phyloP scores from a whole-genome alignment of 2,888 invertebrate species.

The Scaptomyza polygonia region DNA sequence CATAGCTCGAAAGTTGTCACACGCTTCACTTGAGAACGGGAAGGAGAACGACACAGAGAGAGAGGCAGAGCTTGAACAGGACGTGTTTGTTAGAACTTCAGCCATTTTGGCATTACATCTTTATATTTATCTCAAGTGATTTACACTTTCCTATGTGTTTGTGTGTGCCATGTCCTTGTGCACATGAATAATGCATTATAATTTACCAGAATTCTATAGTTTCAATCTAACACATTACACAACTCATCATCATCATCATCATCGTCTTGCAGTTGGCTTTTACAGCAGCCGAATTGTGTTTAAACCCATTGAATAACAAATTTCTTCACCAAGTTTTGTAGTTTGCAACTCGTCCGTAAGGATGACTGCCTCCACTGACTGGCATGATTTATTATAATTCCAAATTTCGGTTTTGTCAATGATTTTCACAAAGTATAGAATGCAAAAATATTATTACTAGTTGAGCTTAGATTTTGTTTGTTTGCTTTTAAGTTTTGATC shows the following conservation, averaged over 20 bases:
- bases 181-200: conserved; percentile 53
- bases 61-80: conserved; percentile 3
- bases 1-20: conserved; percentile 3
- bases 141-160: conserved; percentile 32
- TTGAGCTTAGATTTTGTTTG: background rate
- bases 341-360: too few species aligned
- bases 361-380: background rate
- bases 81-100: conserved; percentile 11
- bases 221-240: conserved; percentile 16
- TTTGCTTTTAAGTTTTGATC: background rate
- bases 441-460: conserved; percentile 13
- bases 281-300: conserved; percentile 16
- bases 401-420: conserved; percentile 26
- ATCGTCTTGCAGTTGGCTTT: conserved; percentile 20
- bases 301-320: conserved; percentile 51
- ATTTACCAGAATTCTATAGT: conserved; percentile 29
- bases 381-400: conserved; percentile 43
- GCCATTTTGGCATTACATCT: conserved; percentile 22
- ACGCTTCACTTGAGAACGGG: conserved; percentile 6
- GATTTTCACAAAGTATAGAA: conserved; percentile 17
- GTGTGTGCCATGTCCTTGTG: conserved; percentile 15
- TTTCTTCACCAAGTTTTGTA: conserved; percentile 49
- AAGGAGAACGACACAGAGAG: background rate
- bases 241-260: conserved; percentile 13
- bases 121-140: conserved; percentile 45